Conservation (phyloP, 2,113 vertebrate species). For the Nyctereutes procyonoides region DNA sequence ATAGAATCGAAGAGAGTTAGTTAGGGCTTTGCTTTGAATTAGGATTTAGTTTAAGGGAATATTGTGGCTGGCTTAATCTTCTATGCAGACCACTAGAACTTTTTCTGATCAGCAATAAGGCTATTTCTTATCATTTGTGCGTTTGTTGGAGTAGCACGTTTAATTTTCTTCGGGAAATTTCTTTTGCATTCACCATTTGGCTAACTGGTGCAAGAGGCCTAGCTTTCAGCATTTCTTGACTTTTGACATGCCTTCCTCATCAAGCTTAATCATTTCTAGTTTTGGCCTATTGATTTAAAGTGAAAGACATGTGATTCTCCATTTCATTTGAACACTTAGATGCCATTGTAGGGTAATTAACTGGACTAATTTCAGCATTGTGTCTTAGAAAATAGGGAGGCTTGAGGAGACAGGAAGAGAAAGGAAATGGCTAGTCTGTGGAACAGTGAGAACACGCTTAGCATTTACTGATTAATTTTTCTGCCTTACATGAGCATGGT, state of each 20-base stretch:
- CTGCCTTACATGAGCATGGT: not conserved
- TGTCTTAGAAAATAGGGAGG: not conserved
- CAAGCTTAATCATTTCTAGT: not conserved
- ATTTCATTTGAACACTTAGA: not conserved
- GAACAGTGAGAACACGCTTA: not conserved
- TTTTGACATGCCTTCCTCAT: not conserved
- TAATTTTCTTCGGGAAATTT: not conserved
- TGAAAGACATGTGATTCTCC: not conserved
- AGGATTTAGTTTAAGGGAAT: not conserved
- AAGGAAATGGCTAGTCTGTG: not conserved
- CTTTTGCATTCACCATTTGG: not conserved
- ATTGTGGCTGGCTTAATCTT: not conserved
- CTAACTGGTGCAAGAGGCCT: not conserved
- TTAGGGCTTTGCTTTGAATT: not conserved
- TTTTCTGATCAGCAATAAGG: not conserved
- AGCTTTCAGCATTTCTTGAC: not conserved
- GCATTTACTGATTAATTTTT: not conserved
- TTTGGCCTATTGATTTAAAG: not conserved
- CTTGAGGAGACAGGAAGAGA: not conserved
- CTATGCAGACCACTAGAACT: not conserved
- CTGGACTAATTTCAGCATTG: not conserved
- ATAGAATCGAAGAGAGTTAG: not conserved
- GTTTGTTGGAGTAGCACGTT: not conserved
- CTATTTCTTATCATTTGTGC: not conserved
- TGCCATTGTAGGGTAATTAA: not conserved